A percentile compares a stretch with the other conserved stretches of the same genome.
Conservation (phyloP, 35 echinoderm and acorn worm species). For the Eucidaris tribuloides region DNA sequence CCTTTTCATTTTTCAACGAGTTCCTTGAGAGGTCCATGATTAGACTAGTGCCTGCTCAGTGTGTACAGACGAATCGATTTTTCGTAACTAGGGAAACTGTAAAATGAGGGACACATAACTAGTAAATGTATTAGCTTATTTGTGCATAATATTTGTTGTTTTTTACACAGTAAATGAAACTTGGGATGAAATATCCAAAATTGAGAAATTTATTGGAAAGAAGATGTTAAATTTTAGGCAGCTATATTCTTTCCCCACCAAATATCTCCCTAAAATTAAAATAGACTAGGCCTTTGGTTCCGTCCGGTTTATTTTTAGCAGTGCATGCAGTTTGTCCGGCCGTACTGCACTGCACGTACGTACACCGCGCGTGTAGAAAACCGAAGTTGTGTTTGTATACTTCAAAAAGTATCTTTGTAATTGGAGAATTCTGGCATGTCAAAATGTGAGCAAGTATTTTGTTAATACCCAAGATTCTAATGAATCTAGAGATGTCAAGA, state of each 20-base stretch:
- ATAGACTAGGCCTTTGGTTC: slow-evolving; percentile 32
- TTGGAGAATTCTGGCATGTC: not conserved
- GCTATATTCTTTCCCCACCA: not conserved
- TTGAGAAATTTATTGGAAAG: no score
- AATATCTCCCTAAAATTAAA: not conserved
- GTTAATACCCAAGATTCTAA: not conserved
- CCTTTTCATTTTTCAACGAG: no score
- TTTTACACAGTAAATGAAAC: no score
- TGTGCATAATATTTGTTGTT: no score
- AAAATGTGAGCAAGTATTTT: not conserved
- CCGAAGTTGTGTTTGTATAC: not conserved
- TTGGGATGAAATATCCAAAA: no score
- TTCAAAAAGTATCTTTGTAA: not conserved
- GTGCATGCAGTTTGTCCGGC: no score
- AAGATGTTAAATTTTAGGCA: no score
- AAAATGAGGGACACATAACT: not conserved
- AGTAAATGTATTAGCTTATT: no score
- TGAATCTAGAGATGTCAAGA: slow-evolving; percentile 26
- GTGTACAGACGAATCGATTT: slow-evolving; percentile 21
- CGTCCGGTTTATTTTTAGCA: not conserved
- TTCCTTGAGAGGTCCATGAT: no score
- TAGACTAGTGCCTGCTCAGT: no score
- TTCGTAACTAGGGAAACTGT: slow-evolving; percentile 2
- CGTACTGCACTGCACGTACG: not conserved
- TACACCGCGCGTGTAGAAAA: not conserved